Conservation (phyloP, 2,888 invertebrate genomes). For the Mycogona germanica region DNA sequence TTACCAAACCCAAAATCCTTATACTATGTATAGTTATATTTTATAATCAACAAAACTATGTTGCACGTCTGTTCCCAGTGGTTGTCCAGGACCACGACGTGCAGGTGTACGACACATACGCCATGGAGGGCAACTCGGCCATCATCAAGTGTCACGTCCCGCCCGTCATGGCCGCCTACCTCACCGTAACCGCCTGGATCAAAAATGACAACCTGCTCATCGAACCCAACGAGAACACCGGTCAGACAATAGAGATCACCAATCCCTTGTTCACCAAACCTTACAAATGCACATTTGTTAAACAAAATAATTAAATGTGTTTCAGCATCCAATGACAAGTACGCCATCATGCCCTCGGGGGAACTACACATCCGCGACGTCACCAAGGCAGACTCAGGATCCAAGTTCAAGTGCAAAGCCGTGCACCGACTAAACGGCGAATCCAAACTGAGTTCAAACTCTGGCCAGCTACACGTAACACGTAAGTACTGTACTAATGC, state of each 20-base stretch:
- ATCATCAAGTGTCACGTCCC: slow-evolving; percentile 15
- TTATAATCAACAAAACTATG: background rate
- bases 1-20: background rate
- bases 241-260: background rate
- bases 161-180: slow-evolving; percentile 3
- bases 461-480: slow-evolving; percentile 15
- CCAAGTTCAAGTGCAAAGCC: slow-evolving; percentile 13
- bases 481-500: slow-evolving; percentile 3
- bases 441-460: slow-evolving; percentile 4
- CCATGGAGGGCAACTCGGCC: slow-evolving; percentile 14
- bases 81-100: slow-evolving; percentile 9
- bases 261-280: too few relatives aligned
- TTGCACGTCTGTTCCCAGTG: background rate
- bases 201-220: slow-evolving; percentile 17
- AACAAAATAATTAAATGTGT: background rate
- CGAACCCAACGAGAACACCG: background rate
- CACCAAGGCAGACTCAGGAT: background rate
- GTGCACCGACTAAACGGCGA: slow-evolving; percentile 7
- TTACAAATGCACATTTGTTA: background rate
- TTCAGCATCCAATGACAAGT: slow-evolving; percentile 9
- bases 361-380: slow-evolving; percentile 15
- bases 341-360: slow-evolving; percentile 11
- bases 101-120: slow-evolving; percentile 15
- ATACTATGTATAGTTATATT: too few relatives aligned
- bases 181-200: slow-evolving; percentile 10